Conservation (phyloP, 2,888 invertebrate species). For the Stenurella melanura region DNA sequence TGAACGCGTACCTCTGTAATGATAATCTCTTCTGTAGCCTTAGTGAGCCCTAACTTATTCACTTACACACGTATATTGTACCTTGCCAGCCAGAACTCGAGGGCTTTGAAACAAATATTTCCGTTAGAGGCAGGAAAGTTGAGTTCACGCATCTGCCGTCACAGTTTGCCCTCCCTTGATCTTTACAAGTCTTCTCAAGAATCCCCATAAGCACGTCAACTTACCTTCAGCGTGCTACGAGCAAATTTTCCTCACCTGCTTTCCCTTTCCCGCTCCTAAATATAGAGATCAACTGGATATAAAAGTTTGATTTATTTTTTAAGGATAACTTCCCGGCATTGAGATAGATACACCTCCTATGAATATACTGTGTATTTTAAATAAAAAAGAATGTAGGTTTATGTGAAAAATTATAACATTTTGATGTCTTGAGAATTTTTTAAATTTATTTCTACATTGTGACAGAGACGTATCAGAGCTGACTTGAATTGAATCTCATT, state of each 20-base stretch:
- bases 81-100: conserved; percentile 16
- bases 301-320: conserved; percentile 27
- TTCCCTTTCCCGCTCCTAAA: conserved; percentile 2
- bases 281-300: conserved; percentile 4
- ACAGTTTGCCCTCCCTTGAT: conserved; percentile 36
- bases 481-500: no score
- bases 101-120: conserved; percentile 38
- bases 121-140: conserved; percentile 32
- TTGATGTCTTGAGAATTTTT: no score
- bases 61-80: conserved; percentile 32
- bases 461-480: no score
- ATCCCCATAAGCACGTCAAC: conserved; percentile 38
- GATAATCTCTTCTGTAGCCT: conserved; percentile 30
- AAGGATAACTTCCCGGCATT: background rate
- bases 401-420: no score
- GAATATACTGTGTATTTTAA: background rate
- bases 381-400: no score
- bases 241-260: conserved; percentile 30
- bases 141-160: conserved; percentile 37
- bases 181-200: conserved; percentile 39
- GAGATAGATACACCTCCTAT: background rate
- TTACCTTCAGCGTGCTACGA: conserved; percentile 28
- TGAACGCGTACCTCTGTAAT: conserved; percentile 17
- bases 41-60: conserved; percentile 37
- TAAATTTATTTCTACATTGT: no score